Base-by-base conservation (phyloP, 2,113 vertebrate species). In the Zingel zingel region DNA sequence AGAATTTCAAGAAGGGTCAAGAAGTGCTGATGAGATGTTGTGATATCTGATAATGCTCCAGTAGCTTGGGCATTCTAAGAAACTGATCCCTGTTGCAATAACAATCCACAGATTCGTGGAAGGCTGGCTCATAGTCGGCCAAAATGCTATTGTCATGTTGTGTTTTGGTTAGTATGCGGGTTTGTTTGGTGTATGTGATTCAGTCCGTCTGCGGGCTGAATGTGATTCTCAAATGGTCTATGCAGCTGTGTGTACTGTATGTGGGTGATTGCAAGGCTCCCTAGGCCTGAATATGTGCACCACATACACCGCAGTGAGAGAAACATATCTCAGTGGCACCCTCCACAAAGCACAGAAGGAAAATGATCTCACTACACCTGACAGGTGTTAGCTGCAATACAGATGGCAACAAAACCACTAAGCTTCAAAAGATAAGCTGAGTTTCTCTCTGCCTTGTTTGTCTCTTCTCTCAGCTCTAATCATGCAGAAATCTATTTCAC, bases 51-150 rank as follows among this genome's bases (percentile, higher is more conserved):
- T 4, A 64, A 54, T n/a, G 70, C 54, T 54, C 39, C 62, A 56
- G 30, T 51, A 27, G 18, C 12, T 62, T 15, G 7, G 33, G 62
- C 58, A 21, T 87, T 92, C 86, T 27, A 27, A 69, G 80, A 84
- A 89, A 39, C 25, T 1, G 15, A 74, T 30, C 62, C 13, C 33
- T 43, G 69, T 71, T 81, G 63, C n/a, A 70, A 83, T 8, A 89
- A 85, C 90, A 91, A 83, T 80, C 72, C 85, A 53, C 15, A 74
- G 88, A 91, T 85, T 65, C 23, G 1, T 82, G 78, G 68, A 81
- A 83, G 58, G 51, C 61, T 71, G 79, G 74, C 43, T 80, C 33
- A 67, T 1, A 6, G 56, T 53, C 36, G 68, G 71, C 27, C 4
- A 15, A 68, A 77, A 76, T 66, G 84, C 82, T 80, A 72, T 27